phyloP scores from a whole-genome alignment of 2,797 vertebrate genomes.

The Amphiprion clarkii region DNA sequence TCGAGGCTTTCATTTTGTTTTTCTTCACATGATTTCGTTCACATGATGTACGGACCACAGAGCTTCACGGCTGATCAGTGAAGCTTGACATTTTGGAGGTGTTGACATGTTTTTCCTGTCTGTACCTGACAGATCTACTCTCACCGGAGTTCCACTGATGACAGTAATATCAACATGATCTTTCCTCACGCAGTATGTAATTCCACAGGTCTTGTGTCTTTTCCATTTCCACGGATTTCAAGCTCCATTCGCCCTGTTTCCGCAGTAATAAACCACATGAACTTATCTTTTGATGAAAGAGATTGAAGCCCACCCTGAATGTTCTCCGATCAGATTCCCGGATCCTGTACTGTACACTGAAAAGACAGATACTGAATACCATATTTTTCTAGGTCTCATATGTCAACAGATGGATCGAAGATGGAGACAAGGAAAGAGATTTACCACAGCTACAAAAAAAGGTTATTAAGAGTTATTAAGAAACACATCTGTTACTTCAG shows the following conservation, averaged over 20 bases:
- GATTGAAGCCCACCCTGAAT: conserved; percentile 79
- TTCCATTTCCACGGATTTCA: conserved; percentile 54
- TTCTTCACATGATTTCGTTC: conserved; percentile 8
- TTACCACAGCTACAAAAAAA: conserved; percentile 72
- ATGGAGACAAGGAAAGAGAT: conserved; percentile 63
- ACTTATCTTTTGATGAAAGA: conserved; percentile 69
- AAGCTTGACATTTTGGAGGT: conserved; percentile 28
- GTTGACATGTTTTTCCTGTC: conserved; percentile 16
- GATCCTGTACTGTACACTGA: conserved; percentile 76
- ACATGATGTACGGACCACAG: conserved; percentile 26
- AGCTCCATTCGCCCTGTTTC: conserved; percentile 42
- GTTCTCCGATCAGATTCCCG: conserved; percentile 72
- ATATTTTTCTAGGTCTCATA: conserved; percentile 83
- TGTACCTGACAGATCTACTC: conserved; percentile 34
- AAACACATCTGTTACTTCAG: conserved; percentile 79
- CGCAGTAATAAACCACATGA: conserved; percentile 53
- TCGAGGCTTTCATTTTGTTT: conserved; percentile 30
- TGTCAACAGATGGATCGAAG: conserved; percentile 70
- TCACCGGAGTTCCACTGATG: conserved; percentile 32
- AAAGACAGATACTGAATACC: conserved; percentile 79
- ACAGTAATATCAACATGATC: conserved; percentile 30
- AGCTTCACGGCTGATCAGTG: conserved; percentile 49
- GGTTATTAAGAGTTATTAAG: conserved; percentile 78
- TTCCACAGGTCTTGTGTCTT: conserved; percentile 49
- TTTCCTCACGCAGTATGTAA: conserved; percentile 48